Evolutionary conservation across 1,140 invertebrate species (phyloP), one percentile per base, ranked within the genome.

Genomic region (Drosophila repletoides): DNA sequence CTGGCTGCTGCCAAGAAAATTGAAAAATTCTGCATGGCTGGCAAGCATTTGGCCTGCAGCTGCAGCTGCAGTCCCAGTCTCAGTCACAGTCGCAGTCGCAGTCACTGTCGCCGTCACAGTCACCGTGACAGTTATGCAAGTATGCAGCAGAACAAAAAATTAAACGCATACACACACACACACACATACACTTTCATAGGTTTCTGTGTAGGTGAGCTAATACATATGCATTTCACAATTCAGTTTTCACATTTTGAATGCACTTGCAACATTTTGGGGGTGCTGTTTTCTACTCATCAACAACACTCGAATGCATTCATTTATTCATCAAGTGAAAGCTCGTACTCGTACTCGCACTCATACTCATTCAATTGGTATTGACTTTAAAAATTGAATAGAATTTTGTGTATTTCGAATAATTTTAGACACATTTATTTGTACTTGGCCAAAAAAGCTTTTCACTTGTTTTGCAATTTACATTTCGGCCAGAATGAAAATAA

Each of bases 21-120:
- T 84, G 74, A 84, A 84, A 84, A 79, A 75, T 72, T 72, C 72
- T 72, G 61, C 69, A 56, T 66, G 55, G 63, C 55, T 76, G 68
- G 59, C 55, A 69, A 61, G 56, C 49, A 63, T 56, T 81, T 64
- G 41, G 52, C 67, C 63, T 72, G 72, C 48, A 80, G 61, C 36
- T 6, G 14, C 34, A 55, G 41, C 46, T 28, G 49, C 61, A 72
- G 33, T 46, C 12, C 3, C 36, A 12, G 24, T 55, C 10, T 6
- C 24, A 55, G 38, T 31, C 15, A 31, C 34, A 22, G 21, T n/a
- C 6, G 12, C n/a, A n/a, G n/a, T n/a, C n/a, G 17, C 68, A 58
- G 64, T 69, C 29, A 68, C 45, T 65, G 43, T 61, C 33, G 64
- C 67, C 56, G 49, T 38, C 45, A 51, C 38, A 28, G 52, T 51